Conservation (phyloP, 2,888 invertebrate species). For the Hedya salicella region DNA sequence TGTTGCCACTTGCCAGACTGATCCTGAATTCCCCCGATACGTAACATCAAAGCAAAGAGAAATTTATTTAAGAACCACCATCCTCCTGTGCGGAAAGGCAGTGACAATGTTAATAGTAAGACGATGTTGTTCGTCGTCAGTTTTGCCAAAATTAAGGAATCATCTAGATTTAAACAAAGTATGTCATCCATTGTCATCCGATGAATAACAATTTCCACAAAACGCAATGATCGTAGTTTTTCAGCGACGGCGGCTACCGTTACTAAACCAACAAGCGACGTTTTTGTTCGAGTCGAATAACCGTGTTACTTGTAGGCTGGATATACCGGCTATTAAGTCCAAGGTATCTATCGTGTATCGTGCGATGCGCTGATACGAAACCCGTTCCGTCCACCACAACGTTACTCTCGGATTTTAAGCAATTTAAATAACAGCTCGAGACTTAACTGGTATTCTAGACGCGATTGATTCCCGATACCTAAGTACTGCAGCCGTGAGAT, state of each 20-base stretch:
- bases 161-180: neutral
- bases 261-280: neutral
- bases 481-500: neutral
- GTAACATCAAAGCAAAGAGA: too few relatives aligned
- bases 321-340: constrained; percentile 18
- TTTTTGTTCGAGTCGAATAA: constrained; percentile 4
- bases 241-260: constrained; percentile 1
- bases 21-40: too few relatives aligned
- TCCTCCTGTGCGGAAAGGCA: too few relatives aligned
- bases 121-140: too few relatives aligned
- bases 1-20: too few relatives aligned
- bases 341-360: constrained; percentile 21
- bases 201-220: neutral
- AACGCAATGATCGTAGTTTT: constrained; percentile 1
- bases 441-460: constrained; percentile 48
- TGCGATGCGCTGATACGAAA: constrained; percentile 6
- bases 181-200: neutral
- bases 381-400: constrained; percentile 50
- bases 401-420: constrained; percentile 64
- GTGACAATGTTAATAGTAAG: too few relatives aligned
- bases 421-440: constrained; percentile 71
- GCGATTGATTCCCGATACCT: constrained; percentile 14
- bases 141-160: too few relatives aligned
- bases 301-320: constrained; percentile 18
- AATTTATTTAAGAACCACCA: too few relatives aligned